Conservation (phyloP, 2,797 vertebrate genomes). For the Enteromius viviparus region DNA sequence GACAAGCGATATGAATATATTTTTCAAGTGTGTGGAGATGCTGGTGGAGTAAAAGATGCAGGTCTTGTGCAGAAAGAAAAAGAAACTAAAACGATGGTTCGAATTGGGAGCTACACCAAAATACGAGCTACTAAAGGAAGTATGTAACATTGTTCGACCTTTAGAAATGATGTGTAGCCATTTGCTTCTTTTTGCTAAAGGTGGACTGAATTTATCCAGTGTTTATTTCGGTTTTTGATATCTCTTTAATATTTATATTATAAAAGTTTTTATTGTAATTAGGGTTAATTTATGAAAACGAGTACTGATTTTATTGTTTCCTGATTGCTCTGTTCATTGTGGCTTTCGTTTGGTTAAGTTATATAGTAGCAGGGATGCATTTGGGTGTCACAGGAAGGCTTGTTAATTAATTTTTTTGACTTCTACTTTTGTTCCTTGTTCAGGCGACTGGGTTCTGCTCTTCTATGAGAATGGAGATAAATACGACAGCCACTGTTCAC, state of each 20-base stretch:
- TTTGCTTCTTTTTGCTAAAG: background rate
- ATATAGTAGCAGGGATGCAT: background rate
- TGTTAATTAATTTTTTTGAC: background rate
- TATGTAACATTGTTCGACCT: slow-evolving; percentile 69
- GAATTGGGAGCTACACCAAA: slow-evolving; percentile 82
- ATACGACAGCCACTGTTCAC: slow-evolving; percentile 80
- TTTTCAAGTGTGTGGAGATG: slow-evolving; percentile 89
- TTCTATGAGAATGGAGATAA: slow-evolving; percentile 83
- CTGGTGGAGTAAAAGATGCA: slow-evolving; percentile 69
- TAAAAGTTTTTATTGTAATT: background rate
- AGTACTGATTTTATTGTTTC: background rate
- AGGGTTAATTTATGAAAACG: background rate
- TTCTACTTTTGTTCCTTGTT: slow-evolving; percentile 13
- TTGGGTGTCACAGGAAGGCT: background rate
- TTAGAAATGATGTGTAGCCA: background rate
- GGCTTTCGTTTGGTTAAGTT: background rate
- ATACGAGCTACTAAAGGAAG: slow-evolving; percentile 86
- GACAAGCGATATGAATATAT: slow-evolving; percentile 75
- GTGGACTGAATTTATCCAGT: background rate
- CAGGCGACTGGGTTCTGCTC: slow-evolving; percentile 94
- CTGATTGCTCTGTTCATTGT: background rate
- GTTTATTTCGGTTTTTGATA: background rate
- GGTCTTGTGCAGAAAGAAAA: slow-evolving; percentile 83
- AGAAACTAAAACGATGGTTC: slow-evolving; percentile 46
- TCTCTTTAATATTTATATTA: background rate